These are phyloP conservation scores for Pterocles gutturalis DNA, from an alignment of 2,113 vertebrate species.

Conservation along the genomic window DNA sequence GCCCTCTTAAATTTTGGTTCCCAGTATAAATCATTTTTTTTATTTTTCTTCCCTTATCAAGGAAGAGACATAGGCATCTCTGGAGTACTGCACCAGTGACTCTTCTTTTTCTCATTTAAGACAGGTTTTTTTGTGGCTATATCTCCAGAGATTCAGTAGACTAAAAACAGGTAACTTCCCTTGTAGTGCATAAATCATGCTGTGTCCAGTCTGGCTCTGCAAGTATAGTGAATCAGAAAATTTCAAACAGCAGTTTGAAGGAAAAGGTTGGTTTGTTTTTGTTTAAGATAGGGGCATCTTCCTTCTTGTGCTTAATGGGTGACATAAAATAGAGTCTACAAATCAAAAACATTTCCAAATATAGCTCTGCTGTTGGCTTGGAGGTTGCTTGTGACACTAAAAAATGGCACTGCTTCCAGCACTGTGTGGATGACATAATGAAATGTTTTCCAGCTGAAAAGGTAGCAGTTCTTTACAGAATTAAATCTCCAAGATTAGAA, in stretches of 20 bases:
- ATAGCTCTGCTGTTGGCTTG: background rate
- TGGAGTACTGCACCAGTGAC: background rate
- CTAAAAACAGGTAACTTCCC: background rate
- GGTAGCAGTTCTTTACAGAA: background rate
- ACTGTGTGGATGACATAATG: background rate
- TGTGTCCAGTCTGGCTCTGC: background rate
- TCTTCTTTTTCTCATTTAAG: background rate
- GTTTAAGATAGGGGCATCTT: background rate
- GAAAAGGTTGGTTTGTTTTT: background rate
- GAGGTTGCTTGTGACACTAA: background rate
- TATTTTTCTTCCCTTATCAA: background rate
- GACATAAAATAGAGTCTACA: background rate
- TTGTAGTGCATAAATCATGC: background rate
- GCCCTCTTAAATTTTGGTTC: background rate
- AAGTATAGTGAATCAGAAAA: background rate
- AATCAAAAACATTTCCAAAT: constrained; percentile 34
- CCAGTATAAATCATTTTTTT: background rate
- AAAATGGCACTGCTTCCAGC: background rate
- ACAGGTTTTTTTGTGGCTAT: background rate
- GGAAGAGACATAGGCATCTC: background rate
- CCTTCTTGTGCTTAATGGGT: background rate
- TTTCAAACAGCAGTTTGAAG: background rate
- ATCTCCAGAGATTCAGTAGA: background rate
- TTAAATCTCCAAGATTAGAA: background rate
- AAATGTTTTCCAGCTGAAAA: background rate